Base-by-base conservation (phyloP, 2,888 invertebrate species). In the Clusia tigrina region DNA sequence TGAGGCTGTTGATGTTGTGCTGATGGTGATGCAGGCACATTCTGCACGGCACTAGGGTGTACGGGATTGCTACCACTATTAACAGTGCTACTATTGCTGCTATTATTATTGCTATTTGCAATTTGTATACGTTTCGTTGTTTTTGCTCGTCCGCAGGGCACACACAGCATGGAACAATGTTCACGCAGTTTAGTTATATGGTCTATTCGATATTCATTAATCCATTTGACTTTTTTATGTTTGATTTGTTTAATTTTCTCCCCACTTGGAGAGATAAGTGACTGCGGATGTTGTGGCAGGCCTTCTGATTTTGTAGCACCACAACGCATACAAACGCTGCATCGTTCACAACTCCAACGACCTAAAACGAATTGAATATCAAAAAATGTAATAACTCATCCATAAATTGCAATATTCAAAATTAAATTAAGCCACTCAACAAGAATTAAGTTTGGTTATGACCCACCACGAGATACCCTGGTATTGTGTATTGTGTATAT, bases 301-400 rank as follows among this genome's bases (percentile, higher is more conserved):
- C 86, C 87, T 69, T 84, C 80, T 1, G 88, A 86, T 42, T 84
- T 83, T 1, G 86, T 87, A 60, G 88, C 84, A 58, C 88, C 88
- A 78, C 89, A 88, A 62, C 88, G 87, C 78, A 87, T 87, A 76
- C 89, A 93, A 60, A 91, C 84, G 9, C 91, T 89, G 79, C 94
- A 94, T 71, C 90, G 89, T 63, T 88, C 88, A 82, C 96, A 96
- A 79, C 94, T 93, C 96, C 96, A 96, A 55, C 93, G 89, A 38
- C 88, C 88, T 88, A 75, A 1, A 72, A 70, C n/a, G n/a, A 53
- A 10, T 23, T 48, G 23, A 59, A 48, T 6, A 46, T 32, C 22
- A 46, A 17, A 46, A 46, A 2, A 52, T 12, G n/a, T 5, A 46
- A 18, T 25, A 63, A n/a, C 12, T 48, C 37, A 15, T 37, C 9